These are phyloP conservation scores for Akabosia matsudoensis DNA, from an alignment of 1,140 invertebrate genomes.

Conservation along the genomic window DNA sequence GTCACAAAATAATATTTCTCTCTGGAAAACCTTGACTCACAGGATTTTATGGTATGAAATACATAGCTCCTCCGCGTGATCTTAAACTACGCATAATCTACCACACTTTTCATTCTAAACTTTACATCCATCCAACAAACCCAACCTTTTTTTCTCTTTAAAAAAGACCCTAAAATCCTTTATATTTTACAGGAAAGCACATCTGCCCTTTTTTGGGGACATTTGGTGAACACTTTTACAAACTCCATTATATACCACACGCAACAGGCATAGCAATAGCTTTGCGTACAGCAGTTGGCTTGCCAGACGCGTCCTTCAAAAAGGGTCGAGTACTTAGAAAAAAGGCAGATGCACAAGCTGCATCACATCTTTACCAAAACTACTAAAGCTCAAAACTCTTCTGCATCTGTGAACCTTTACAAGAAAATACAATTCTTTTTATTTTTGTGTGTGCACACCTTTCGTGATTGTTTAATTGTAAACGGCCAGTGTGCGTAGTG, in stretches of 20 bases:
- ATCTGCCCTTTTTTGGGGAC: background rate
- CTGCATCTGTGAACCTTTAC: too few relatives aligned
- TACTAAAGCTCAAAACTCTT: too few relatives aligned
- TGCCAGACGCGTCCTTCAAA: slow-evolving; percentile 12
- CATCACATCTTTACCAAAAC: background rate
- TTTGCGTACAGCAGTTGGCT: too few relatives aligned
- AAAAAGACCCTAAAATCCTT: too few relatives aligned
- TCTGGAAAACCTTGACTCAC: slow-evolving; percentile 19
- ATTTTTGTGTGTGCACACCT: too few relatives aligned
- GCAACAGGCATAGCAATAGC: background rate
- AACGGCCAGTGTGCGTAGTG: too few relatives aligned
- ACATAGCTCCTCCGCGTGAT: background rate
- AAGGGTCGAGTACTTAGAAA: background rate
- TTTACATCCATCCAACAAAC: background rate
- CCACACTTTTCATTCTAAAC: background rate
- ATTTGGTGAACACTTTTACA: too few relatives aligned
- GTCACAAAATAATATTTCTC: background rate
- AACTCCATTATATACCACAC: background rate
- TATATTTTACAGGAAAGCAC: background rate
- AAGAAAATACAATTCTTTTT: too few relatives aligned
- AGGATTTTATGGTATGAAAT: background rate
- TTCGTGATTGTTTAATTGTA: too few relatives aligned
- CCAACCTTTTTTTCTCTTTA: background rate
- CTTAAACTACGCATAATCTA: background rate
- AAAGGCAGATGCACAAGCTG: background rate